Evolutionary conservation across 2,888 invertebrate genomes (phyloP), one percentile per base, ranked within the genome.

Genomic region (Nemotelus pantherinus): DNA sequence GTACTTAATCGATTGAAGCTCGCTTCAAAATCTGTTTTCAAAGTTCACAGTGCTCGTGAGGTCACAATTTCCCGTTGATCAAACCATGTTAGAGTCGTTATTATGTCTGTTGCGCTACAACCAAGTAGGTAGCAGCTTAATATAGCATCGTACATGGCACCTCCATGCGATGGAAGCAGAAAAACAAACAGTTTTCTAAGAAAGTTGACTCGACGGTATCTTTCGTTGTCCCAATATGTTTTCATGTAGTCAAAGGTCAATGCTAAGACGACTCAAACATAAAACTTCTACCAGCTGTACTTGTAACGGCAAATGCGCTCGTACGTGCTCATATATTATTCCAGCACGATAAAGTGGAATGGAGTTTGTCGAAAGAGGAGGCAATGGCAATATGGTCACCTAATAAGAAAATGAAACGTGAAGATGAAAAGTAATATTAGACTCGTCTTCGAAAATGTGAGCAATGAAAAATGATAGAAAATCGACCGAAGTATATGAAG

Each of bases 231-330:
- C 55, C 70, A 70, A 70, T 70, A 70, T 70, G 55, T 53, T 43
- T 25, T 3, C 53, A n/a, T n/a, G 39, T 70, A 70, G 70, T 43
- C 70, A 70, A 70, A 70, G 70, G 70, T 70, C 70, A 70, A 70
- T 70, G 70, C 55, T 53, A 70, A 70, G 55, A 55, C 57, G 25
- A 57, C 10, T 2, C 57, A 9, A 0, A 41, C 4, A 3, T 60
- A 60, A 39, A n/a, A 60, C 3, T 39, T 39, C 25, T 7, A 60
- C 3, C 60, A 60, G 7, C 50, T 50, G 50, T 7, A 50, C 6
- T 25, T 7, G 60, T 43, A 6, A 2, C 60, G 60, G 41, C 60
- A 39, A 39, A 41, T 41, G 41, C 60, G 39, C 25, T 25, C 25
- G 25, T 25, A 25, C 25, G 25, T 25, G 25, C 25, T 25, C 25